Percentiles rank a stretch among this genome's conserved stretches.
These are phyloP conservation scores for Zootermopsis nevadensis DNA, from an alignment of 2,888 invertebrate genomes.

Conservation along the genomic window DNA sequence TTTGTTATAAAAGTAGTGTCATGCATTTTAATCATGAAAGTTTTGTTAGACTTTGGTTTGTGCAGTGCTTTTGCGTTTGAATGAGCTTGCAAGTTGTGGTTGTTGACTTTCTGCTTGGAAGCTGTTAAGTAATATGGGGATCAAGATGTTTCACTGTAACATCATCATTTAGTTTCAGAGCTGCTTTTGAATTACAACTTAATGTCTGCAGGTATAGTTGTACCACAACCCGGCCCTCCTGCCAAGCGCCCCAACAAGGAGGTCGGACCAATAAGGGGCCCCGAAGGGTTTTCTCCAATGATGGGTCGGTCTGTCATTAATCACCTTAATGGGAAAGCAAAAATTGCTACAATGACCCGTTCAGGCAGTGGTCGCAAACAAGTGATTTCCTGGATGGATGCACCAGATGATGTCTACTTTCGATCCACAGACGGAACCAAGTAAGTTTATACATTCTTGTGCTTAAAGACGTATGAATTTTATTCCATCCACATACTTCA, in stretches of 20 bases:
- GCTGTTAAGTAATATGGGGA: no score
- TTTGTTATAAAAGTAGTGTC: no score
- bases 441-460: conserved; percentile 68
- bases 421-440: conserved; percentile 90
- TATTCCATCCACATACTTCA: no score
- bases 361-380: conserved; percentile 84
- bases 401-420: conserved; percentile 97
- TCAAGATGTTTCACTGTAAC: no score
- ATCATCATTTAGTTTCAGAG: no score
- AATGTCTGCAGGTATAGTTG: conserved; percentile 59
- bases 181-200: neutral
- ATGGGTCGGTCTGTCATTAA: conserved; percentile 64
- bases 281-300: conserved; percentile 61
- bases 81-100: no score
- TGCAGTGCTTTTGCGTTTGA: no score
- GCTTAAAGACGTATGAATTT: neutral
- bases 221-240: conserved; percentile 67
- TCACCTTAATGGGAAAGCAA: conserved; percentile 85
- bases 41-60: no score
- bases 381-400: conserved; percentile 98
- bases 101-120: no score
- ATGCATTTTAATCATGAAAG: no score
- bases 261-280: conserved; percentile 57
- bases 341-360: conserved; percentile 82
- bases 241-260: conserved; percentile 86